These are phyloP conservation scores for Dipodomys ordii DNA, from an alignment of 2,113 vertebrate genomes.

Conservation along the genomic window DNA sequence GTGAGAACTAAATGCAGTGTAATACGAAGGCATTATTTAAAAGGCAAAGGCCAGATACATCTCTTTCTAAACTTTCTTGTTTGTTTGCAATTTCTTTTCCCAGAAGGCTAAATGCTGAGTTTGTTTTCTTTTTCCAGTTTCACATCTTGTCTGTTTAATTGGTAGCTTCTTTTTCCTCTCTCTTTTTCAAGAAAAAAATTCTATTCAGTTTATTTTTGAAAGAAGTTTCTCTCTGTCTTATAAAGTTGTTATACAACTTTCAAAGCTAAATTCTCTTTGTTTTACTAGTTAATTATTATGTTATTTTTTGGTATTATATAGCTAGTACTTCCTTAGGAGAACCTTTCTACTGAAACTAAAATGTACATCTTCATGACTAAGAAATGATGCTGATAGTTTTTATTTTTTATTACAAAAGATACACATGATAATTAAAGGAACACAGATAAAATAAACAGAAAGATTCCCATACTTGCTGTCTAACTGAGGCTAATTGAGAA, in stretches of 20 bases:
- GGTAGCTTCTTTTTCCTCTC: background rate
- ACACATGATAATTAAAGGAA: background rate
- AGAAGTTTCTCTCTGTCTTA: constrained; percentile 10
- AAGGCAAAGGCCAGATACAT: constrained; percentile 68
- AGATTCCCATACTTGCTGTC: background rate
- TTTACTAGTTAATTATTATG: constrained; percentile 38
- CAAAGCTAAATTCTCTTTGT: constrained; percentile 11
- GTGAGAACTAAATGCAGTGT: constrained; percentile 67
- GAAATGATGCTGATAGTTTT: background rate
- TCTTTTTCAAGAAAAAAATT: constrained; percentile 38
- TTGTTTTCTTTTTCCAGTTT: constrained; percentile 53
- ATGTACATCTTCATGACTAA: constrained; percentile 24
- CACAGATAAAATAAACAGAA: background rate
- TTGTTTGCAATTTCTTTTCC: constrained; percentile 74
- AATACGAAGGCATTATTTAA: constrained; percentile 69
- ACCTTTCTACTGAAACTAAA: background rate
- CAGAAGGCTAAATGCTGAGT: constrained; percentile 55
- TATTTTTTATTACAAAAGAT: constrained; percentile 40
- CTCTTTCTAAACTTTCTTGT: constrained; percentile 70
- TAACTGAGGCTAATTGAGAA: background rate
- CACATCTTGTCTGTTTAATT: constrained; percentile 58
- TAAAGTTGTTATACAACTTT: constrained; percentile 51
- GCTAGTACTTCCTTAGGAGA: constrained; percentile 10
- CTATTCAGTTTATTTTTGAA: constrained; percentile 45
- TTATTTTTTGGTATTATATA: constrained; percentile 10